Percentiles rank a stretch among this genome's conserved stretches.
Conservation (phyloP, 2,797 vertebrate species). For the Valencia hispanica region DNA sequence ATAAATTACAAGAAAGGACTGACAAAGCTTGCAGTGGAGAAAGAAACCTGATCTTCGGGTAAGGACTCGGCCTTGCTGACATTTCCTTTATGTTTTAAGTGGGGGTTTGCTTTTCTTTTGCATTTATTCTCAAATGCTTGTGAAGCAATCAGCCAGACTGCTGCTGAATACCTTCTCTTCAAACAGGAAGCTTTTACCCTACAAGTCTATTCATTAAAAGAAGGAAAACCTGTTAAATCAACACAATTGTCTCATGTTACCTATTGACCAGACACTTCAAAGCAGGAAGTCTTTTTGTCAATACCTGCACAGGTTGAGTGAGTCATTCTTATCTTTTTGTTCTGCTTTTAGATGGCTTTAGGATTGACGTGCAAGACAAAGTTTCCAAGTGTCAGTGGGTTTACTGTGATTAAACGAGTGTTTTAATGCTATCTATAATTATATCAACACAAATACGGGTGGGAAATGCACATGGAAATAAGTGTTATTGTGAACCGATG, state of each 20-base stretch:
- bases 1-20: slow-evolving; percentile 5
- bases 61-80: slow-evolving; percentile 19
- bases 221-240: slow-evolving; percentile 49
- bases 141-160: slow-evolving; percentile 40
- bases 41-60: slow-evolving; percentile 31
- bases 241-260: slow-evolving; percentile 58
- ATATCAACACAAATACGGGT: slow-evolving; percentile 24
- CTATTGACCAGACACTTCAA: slow-evolving; percentile 47
- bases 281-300: slow-evolving; percentile 48
- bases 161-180: slow-evolving; percentile 50
- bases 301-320: slow-evolving; percentile 25
- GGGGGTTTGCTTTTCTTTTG: slow-evolving; percentile 43
- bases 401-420: not conserved
- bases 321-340: slow-evolving; percentile 31
- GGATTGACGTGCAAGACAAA: not conserved
- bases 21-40: slow-evolving; percentile 4
- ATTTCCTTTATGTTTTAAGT: slow-evolving; percentile 56
- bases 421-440: slow-evolving; percentile 1
- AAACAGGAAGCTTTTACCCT: slow-evolving; percentile 65
- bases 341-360: slow-evolving; percentile 8
- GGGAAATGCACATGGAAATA: slow-evolving; percentile 5
- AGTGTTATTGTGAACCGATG: slow-evolving; percentile 21
- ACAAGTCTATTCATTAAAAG: slow-evolving; percentile 43
- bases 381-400: not conserved
- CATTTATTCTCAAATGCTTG: slow-evolving; percentile 54